phyloP scores from a whole-genome alignment of 2,113 vertebrate species.

The Triplophysa tibetana region DNA sequence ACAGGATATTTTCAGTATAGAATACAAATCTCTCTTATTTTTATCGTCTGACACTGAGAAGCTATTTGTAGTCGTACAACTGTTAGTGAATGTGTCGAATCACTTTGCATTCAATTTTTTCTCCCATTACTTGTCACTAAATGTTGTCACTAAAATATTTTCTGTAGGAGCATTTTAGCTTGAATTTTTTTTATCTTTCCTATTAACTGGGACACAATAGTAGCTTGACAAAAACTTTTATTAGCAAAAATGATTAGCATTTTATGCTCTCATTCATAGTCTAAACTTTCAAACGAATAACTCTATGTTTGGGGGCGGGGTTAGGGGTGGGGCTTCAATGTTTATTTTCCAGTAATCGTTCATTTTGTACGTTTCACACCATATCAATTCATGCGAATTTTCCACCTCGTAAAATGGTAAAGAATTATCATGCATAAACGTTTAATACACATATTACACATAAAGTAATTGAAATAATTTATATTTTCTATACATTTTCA shows the following conservation, averaged over 20 bases:
- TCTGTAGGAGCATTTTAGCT: constrained; percentile 45
- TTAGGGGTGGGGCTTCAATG: too few relatives aligned
- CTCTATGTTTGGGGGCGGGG: too few relatives aligned
- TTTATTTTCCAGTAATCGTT: too few relatives aligned
- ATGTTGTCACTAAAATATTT: constrained; percentile 1
- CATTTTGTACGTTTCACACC: too few relatives aligned
- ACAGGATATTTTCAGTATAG: neutral
- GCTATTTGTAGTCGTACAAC: constrained; percentile 33
- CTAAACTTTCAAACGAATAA: too few relatives aligned
- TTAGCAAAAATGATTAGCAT: neutral
- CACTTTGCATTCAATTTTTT: neutral
- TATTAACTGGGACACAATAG: constrained; percentile 21
- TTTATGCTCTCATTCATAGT: too few relatives aligned
- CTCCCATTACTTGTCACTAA: constrained; percentile 27
- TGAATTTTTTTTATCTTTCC: constrained; percentile 8
- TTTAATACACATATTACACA: too few relatives aligned
- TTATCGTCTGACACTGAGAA: constrained; percentile 1
- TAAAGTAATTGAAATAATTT: too few relatives aligned
- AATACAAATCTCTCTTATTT: constrained; percentile 19
- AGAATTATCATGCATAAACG: too few relatives aligned
- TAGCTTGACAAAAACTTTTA: neutral
- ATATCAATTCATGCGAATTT: too few relatives aligned
- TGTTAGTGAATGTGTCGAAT: constrained; percentile 17
- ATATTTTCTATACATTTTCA: too few relatives aligned
- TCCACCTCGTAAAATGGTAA: too few relatives aligned